Evolutionary conservation across 2,888 invertebrate genomes (phyloP), one percentile per base, ranked within the genome.

Genomic region (Dorcus parallelipipedus): DNA sequence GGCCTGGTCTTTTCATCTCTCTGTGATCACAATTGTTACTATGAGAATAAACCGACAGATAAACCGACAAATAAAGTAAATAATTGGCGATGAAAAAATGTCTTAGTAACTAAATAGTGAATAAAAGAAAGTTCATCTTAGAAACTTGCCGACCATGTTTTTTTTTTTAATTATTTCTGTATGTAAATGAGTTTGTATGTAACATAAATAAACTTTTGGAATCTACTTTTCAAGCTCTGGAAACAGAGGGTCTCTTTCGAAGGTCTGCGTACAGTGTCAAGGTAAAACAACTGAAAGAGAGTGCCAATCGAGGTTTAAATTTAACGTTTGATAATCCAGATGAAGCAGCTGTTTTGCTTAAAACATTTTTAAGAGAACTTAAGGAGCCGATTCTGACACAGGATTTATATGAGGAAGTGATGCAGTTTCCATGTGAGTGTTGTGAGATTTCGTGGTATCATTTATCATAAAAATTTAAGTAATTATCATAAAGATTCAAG

Each of bases 171-270:
- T 33, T 33, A 33, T 33, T 33, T 33, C 6, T 33, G 26, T 7
- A 33, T 33, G 7, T 7, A 33, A 33, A 6, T 6, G 20, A 20
- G 26, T 33, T 45, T 14, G 1, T 41, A 9, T 17, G 17, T 45
- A 17, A 45, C 2, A 45, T 17, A 45, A 10, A 43, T 20, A 14
- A n/a, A n/a, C 20, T 14, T 43, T 10, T 43, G n/a, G 6, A 17
- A 45, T 38, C 53, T 62, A 63, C 65, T 61, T 63, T 76, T 76
- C 66, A 75, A 92, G 95, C 93, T 47, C 79, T 97, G 61, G 95
- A 96, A 78, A 94, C 95, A 0, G 97, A 98, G 78, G 99, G 99
- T 2, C 86, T 99, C 71, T 99, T 99, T 79, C 85, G 99, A 67
- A 86, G 98, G 67, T 96, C 95, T 1, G 94, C 95, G 0, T 94